Conservation (phyloP, 2,113 vertebrate species). For the Ranitomeya imitator region DNA sequence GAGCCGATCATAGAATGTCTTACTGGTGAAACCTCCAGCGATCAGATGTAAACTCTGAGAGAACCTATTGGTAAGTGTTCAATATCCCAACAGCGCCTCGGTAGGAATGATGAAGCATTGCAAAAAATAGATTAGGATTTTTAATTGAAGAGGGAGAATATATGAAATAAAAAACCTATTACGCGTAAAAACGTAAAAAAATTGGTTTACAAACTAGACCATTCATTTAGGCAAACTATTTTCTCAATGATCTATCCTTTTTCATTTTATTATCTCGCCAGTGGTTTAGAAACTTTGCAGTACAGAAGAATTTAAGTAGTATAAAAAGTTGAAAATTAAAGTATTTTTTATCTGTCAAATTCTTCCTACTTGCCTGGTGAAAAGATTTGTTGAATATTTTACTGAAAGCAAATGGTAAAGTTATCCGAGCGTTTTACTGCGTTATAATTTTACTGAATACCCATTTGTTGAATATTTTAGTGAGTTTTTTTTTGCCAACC, state of each 20-base stretch:
- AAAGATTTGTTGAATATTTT: conserved; percentile 66
- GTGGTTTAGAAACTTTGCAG: conserved; percentile 24
- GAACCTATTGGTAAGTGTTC: no score
- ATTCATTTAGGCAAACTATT: neutral
- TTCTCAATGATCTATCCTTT: neutral
- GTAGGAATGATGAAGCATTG: no score
- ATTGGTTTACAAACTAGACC: neutral
- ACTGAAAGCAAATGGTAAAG: conserved; percentile 64
- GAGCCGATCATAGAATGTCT: no score
- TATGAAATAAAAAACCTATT: neutral
- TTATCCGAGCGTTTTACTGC: conserved; percentile 46
- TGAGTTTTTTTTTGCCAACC: conserved; percentile 58
- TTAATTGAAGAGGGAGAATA: no score
- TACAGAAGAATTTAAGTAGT: conserved; percentile 57
- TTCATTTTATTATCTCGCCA: conserved; percentile 17
- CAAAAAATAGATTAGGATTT: no score
- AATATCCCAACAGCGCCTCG: no score
- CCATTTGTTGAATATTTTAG: conserved; percentile 61
- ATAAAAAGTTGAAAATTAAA: conserved; percentile 67
- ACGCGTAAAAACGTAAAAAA: neutral
- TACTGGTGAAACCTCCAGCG: no score
- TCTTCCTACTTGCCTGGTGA: conserved; percentile 58
- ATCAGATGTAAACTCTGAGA: no score
- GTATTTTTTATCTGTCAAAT: conserved; percentile 68
- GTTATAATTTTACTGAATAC: conserved; percentile 56